Evolutionary conservation across 2,113 vertebrate species (phyloP), one percentile per base, ranked within the genome.

Genomic region (Pituophis catenifer): DNA sequence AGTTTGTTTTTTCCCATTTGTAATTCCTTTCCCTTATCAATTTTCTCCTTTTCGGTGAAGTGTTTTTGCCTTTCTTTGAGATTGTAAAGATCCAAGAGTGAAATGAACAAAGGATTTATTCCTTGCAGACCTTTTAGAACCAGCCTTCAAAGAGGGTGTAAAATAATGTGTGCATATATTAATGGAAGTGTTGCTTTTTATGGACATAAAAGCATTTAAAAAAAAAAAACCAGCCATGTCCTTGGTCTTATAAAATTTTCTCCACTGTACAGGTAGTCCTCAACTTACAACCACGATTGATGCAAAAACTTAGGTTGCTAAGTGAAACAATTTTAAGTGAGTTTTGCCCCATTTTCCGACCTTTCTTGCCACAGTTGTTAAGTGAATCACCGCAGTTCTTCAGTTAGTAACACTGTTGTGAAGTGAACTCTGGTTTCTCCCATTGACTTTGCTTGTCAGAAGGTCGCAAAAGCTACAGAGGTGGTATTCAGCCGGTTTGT

Each of bases 121-220:
- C 58, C 94, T 93, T 92, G 91, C 91, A 95, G 86, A 58, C 38
- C 5, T 93, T 62, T 75, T 23, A 48, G 13, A 91, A 33, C 12
- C 15, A 17, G 38, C 23, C 90, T 88, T 91, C 93, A 91, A 81
- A 81, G 19, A 81, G 21, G 33, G 95, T 54, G 55, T 91, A 93
- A 91, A 59, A 92, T 90, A 94, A 86, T 92, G 93, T 95, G 91
- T 91, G 91, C 93, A 95, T 95, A 93, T 94, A 93, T 90, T 94
- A 95, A 91, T 89, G 91, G 92, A 96, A 93, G 86, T 94, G 50
- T 93, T 94, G 95, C 88, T 96, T 95, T 93, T 96, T 95, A 94
- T 85, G 94, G 91, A 59, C 93, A 88, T 94, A 94, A 97, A 96
- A 87, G 91, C 92, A 93, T 94, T 95, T 57, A 19, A 94, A 96